These are phyloP conservation scores for Pyrgilauda ruficollis DNA, from an alignment of 2,113 vertebrate genomes.

Conservation along the genomic window DNA sequence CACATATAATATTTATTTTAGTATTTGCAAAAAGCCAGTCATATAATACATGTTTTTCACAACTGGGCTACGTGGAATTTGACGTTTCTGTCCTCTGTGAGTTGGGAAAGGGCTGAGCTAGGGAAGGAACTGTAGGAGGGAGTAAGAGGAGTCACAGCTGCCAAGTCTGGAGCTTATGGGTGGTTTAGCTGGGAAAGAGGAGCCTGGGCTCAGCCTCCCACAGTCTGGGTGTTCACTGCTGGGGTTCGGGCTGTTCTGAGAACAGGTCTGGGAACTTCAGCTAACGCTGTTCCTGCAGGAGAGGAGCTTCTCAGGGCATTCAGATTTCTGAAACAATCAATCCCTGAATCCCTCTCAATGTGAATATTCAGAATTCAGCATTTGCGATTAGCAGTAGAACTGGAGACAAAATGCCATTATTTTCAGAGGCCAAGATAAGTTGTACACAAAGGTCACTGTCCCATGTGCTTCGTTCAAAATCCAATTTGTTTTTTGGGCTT, in stretches of 20 bases:
- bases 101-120: background rate
- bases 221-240: background rate
- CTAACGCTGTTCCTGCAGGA: accelerated
- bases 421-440: background rate
- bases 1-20: background rate
- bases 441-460: background rate
- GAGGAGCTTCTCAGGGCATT: background rate
- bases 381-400: background rate
- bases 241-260: background rate
- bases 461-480: background rate
- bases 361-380: background rate
- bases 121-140: background rate
- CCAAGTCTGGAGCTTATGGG: background rate
- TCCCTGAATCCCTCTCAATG: background rate
- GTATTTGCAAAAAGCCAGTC: background rate
- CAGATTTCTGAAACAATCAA: background rate
- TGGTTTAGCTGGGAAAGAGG: background rate
- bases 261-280: accelerated
- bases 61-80: accelerated
- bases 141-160: background rate
- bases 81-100: background rate
- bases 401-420: background rate
- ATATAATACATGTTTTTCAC: background rate
- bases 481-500: background rate
- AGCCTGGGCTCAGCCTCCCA: background rate